Conservation (phyloP, 92 coral and sea anemone species). For the Palythoa grandis region DNA sequence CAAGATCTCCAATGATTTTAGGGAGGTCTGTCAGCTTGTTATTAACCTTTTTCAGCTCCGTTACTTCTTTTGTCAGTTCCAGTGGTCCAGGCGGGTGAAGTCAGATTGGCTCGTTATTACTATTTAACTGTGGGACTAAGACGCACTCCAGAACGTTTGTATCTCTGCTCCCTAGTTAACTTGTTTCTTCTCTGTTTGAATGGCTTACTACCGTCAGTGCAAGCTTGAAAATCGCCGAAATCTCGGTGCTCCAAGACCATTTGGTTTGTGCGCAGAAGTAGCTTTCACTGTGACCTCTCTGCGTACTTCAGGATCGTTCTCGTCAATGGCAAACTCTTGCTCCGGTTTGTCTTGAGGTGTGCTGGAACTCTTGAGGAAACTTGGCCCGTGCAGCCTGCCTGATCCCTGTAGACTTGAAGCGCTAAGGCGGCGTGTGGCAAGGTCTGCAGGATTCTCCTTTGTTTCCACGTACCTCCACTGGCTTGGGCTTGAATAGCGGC, state of each 20-base stretch:
- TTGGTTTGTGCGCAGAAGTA: background rate
- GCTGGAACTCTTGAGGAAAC: conserved; percentile 10
- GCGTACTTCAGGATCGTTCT: conserved; percentile 54
- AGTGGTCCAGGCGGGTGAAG: background rate
- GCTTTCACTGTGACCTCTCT: conserved; percentile 5
- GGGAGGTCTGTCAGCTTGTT: too few relatives aligned
- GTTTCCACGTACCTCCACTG: conserved; percentile 49
- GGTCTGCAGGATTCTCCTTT: conserved; percentile 47
- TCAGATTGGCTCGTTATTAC: too few relatives aligned
- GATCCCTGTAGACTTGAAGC: conserved; percentile 15
- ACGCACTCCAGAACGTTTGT: too few relatives aligned
- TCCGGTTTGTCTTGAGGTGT: background rate
- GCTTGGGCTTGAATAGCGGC: conserved; percentile 38
- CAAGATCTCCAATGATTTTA: too few relatives aligned
- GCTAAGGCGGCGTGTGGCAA: conserved; percentile 47
- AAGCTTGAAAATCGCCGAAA: conserved; percentile 31
- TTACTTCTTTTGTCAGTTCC: background rate
- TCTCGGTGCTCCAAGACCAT: conserved; percentile 10
- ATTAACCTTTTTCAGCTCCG: too few relatives aligned
- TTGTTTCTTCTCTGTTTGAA: background rate
- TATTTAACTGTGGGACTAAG: too few relatives aligned
- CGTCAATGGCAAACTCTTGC: background rate
- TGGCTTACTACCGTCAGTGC: background rate
- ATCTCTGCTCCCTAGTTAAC: too few relatives aligned
- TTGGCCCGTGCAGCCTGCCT: conserved; percentile 41